Conservation (phyloP, 2,888 invertebrate species). For the Panzeria rudis region DNA sequence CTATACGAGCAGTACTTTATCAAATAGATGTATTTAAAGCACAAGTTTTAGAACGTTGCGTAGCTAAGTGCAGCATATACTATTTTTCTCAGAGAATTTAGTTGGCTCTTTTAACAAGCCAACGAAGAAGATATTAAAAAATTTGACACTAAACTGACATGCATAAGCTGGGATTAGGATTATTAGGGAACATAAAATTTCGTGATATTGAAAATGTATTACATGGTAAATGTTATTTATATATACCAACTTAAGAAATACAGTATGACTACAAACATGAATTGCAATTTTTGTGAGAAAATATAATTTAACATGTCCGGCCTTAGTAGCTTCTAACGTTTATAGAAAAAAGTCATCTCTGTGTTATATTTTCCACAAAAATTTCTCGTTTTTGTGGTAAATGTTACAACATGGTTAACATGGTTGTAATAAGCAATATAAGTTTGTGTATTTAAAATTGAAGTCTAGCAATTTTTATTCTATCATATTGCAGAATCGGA, state of each 20-base stretch:
- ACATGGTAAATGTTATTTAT: slow-evolving; percentile 23
- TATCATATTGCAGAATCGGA: too few relatives aligned
- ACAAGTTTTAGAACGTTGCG: slow-evolving; percentile 29
- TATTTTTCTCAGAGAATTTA: background rate
- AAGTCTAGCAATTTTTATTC: too few relatives aligned
- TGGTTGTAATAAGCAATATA: too few relatives aligned
- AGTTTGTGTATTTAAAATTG: too few relatives aligned
- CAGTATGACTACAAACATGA: too few relatives aligned
- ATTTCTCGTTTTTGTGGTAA: too few relatives aligned
- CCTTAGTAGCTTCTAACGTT: too few relatives aligned
- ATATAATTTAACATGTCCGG: background rate
- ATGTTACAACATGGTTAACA: too few relatives aligned
- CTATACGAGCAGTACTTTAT: background rate
- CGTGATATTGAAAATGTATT: slow-evolving; percentile 30
- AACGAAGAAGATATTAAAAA: slow-evolving; percentile 29
- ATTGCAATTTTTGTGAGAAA: background rate
- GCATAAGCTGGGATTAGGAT: slow-evolving; percentile 73
- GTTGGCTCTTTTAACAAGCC: slow-evolving; percentile 1
- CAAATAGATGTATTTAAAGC: background rate
- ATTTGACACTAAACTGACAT: slow-evolving; percentile 67
- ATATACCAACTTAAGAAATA: too few relatives aligned
- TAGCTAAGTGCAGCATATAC: slow-evolving; percentile 23
- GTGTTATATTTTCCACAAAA: too few relatives aligned
- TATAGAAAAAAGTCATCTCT: too few relatives aligned
- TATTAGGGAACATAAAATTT: slow-evolving; percentile 59